A percentile compares a stretch with the other conserved stretches of the same genome.
These are phyloP conservation scores for Bombus superbus DNA, from an alignment of 1,140 invertebrate species.

Conservation along the genomic window DNA sequence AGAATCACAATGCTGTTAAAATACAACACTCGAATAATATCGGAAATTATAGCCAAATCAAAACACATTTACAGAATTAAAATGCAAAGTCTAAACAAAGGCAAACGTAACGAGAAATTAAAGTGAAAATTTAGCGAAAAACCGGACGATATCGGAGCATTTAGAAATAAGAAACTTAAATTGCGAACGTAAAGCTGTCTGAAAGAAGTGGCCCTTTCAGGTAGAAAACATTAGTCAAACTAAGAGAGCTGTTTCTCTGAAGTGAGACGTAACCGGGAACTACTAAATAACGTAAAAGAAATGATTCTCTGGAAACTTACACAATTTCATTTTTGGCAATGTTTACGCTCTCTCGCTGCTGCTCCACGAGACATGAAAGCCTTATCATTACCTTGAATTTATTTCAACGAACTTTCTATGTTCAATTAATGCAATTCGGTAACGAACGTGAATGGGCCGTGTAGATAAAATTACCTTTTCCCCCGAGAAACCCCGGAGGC, in stretches of 20 bases:
- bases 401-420: conserved; percentile 33
- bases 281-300: conserved; percentile 57
- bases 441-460: neutral
- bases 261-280: conserved; percentile 50
- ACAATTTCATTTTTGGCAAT: conserved; percentile 46
- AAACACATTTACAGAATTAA: no score
- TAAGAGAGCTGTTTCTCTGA: conserved; percentile 20
- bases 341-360: conserved; percentile 26
- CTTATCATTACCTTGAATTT: conserved; percentile 51
- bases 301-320: conserved; percentile 44
- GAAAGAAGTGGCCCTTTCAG: conserved; percentile 25
- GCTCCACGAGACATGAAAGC: neutral
- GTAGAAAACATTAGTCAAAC: conserved; percentile 58
- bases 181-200: conserved; percentile 31
- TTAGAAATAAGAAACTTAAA: conserved; percentile 30
- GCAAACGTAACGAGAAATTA: neutral
- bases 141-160: neutral
- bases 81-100: no score
- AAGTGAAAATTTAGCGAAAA: neutral
- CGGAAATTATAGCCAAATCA: neutral
- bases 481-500: neutral
- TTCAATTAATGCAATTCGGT: conserved; percentile 32
- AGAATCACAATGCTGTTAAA: neutral
- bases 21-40: neutral
- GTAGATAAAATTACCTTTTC: conserved; percentile 34